Conservation (phyloP, 1,140 invertebrate genomes). For the Oreohelix idahoensis region DNA sequence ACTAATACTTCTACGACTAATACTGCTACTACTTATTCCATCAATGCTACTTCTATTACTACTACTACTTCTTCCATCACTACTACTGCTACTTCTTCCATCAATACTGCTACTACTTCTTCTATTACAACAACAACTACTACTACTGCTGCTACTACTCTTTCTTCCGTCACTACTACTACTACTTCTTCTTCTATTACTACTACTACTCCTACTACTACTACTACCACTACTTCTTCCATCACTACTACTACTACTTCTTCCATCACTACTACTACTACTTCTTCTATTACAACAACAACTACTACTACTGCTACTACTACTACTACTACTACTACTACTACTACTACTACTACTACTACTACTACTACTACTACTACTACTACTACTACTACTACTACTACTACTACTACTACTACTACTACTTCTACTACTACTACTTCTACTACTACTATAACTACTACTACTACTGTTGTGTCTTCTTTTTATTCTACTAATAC, state of each 20-base stretch:
- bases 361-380: background rate
- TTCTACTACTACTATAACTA: background rate
- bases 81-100: no score
- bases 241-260: no score
- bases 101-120: background rate
- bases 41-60: background rate
- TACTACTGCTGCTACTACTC: background rate
- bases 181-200: background rate
- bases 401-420: background rate
- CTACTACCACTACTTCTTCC: background rate
- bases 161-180: background rate
- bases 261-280: background rate
- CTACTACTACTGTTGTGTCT: background rate
- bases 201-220: no score
- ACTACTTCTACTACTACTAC: background rate
- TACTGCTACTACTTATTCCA: slow-evolving; percentile 7
- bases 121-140: background rate
- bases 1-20: background rate
- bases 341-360: background rate
- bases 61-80: no score
- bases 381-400: background rate
- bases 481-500: no score
- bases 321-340: background rate
- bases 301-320: background rate
- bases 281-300: background rate